These are phyloP conservation scores for Crepidodera aurea DNA, from an alignment of 2,888 invertebrate genomes.

Conservation along the genomic window DNA sequence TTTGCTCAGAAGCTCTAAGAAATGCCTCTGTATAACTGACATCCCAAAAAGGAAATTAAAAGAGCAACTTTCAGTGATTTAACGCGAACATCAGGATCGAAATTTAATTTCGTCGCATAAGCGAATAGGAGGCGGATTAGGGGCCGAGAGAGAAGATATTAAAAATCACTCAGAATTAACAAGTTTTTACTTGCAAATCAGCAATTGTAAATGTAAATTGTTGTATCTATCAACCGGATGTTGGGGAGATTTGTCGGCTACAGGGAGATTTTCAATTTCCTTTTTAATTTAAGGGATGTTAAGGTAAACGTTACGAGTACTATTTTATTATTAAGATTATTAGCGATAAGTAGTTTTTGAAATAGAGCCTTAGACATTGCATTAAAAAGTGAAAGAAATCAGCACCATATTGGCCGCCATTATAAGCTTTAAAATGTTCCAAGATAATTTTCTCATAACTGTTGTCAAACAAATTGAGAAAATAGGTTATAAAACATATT, in stretches of 20 bases:
- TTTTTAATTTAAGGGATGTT: not conserved
- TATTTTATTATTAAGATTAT: too few species aligned
- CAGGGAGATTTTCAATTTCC: not conserved
- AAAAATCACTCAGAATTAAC: slow-evolving; percentile 6
- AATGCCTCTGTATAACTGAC: not conserved
- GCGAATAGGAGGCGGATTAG: not conserved
- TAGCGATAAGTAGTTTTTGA: too few species aligned
- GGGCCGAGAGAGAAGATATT: not conserved
- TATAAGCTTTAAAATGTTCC: too few species aligned
- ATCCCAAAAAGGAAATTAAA: slow-evolving; percentile 1
- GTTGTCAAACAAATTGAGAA: too few species aligned
- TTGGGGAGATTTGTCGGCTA: not conserved
- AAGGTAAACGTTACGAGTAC: not conserved
- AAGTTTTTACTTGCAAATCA: slow-evolving; percentile 10
- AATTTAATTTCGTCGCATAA: slow-evolving; percentile 3
- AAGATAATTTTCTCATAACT: too few species aligned
- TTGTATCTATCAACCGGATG: slow-evolving; percentile 5
- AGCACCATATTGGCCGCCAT: too few species aligned
- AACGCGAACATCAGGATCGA: not conserved
- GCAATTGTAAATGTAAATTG: slow-evolving; percentile 9
- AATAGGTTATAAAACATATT: too few species aligned
- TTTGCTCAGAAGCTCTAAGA: not conserved
- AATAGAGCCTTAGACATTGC: too few species aligned
- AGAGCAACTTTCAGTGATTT: slow-evolving; percentile 1
- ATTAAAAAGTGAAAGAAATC: too few species aligned